Evolutionary conservation across 2,888 invertebrate genomes (phyloP).

Genomic region (Seira ritae): DNA sequence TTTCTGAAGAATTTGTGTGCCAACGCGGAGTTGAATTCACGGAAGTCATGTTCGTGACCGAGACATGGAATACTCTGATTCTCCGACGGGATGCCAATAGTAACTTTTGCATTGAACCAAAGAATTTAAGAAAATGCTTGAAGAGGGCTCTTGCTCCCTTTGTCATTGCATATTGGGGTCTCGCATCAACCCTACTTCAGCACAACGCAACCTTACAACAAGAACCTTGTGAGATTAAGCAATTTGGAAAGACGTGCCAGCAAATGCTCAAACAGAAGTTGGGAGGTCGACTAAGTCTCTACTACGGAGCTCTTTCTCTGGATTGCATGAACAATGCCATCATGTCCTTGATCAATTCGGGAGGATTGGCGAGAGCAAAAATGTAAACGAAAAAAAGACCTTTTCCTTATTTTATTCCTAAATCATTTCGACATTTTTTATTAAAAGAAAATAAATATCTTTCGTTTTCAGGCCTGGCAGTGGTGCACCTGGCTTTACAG

Average conservation of each 20-base stretch:
- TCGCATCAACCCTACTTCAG: constrained; percentile 66
- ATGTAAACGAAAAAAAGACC: constrained; percentile 62
- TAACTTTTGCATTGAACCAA: constrained; percentile 38
- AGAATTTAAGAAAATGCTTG: constrained; percentile 33
- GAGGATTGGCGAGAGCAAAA: constrained; percentile 67
- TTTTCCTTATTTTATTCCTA: background rate
- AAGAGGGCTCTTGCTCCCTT: constrained; percentile 67
- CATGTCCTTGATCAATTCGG: constrained; percentile 68
- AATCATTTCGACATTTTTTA: too few relatives aligned
- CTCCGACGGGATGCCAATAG: constrained; percentile 35
- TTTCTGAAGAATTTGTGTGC: constrained; percentile 69
- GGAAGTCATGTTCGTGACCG: constrained; percentile 56
- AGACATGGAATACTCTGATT: constrained; percentile 47
- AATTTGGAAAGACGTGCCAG: constrained; percentile 68
- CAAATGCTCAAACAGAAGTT: constrained; percentile 65
- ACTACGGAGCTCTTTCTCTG: constrained; percentile 79
- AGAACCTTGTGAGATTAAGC: constrained; percentile 64
- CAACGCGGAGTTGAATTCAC: constrained; percentile 60
- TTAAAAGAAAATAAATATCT: background rate
- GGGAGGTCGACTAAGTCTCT: constrained; percentile 57
- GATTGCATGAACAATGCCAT: constrained; percentile 77
- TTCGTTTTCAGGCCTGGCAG: constrained; percentile 37
- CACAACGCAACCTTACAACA: constrained; percentile 8
- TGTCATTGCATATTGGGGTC: constrained; percentile 68
- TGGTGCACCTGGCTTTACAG: constrained; percentile 43